These are phyloP conservation scores for Odontamblyopus rebecca DNA, from an alignment of 2,797 vertebrate genomes.

Conservation along the genomic window DNA sequence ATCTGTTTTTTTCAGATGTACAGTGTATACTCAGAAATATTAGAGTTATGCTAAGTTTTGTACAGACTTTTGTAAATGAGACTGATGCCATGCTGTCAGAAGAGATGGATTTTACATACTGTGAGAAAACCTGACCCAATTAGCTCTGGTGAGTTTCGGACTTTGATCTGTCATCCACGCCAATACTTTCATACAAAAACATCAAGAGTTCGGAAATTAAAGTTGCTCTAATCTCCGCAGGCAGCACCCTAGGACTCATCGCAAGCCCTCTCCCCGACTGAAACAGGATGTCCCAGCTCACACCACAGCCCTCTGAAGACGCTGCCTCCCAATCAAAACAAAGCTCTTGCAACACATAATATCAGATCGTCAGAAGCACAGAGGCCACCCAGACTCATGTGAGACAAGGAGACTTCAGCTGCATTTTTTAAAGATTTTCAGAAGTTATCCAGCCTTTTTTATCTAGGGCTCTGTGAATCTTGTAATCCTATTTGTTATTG, in stretches of 20 bases:
- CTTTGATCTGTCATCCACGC: conserved; percentile 58
- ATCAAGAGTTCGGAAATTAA: conserved; percentile 53
- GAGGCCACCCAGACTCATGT: conserved; percentile 58
- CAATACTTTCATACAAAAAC: conserved; percentile 41
- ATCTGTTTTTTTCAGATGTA: background rate
- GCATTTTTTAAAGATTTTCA: conserved; percentile 17
- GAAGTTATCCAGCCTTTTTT: conserved; percentile 51
- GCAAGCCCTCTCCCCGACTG: conserved; percentile 58
- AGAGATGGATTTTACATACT: conserved; percentile 15
- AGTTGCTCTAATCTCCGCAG: conserved; percentile 52
- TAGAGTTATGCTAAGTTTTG: background rate
- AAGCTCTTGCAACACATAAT: conserved; percentile 53
- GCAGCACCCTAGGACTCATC: conserved; percentile 47
- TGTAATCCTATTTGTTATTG: background rate
- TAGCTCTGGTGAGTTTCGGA: conserved; percentile 23
- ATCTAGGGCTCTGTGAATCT: background rate
- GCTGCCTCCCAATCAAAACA: conserved; percentile 57
- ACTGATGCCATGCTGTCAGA: background rate
- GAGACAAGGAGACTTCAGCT: conserved; percentile 47
- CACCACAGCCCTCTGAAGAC: conserved; percentile 38
- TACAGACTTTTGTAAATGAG: background rate
- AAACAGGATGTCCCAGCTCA: conserved; percentile 71
- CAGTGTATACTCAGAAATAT: background rate
- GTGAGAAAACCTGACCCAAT: conserved; percentile 32
- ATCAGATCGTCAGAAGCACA: conserved; percentile 56